These are phyloP conservation scores for Temnothorax unifasciatus DNA, from an alignment of 2,888 invertebrate genomes.

Conservation along the genomic window DNA sequence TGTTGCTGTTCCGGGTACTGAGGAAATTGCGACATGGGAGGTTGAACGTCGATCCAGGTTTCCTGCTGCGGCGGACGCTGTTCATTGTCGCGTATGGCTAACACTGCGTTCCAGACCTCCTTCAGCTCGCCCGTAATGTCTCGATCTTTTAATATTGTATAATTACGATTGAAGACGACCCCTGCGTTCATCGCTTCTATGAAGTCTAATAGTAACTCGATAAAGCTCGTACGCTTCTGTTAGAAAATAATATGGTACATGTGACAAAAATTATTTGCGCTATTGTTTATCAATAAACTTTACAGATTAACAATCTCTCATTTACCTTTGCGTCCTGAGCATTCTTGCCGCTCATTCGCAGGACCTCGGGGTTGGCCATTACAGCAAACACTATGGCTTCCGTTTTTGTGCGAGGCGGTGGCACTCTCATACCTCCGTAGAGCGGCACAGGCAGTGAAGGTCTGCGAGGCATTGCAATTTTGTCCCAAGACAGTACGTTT, in stretches of 20 bases:
- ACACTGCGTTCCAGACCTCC: constrained; percentile 92
- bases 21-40: constrained; percentile 79
- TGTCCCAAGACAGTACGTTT: constrained; percentile 92
- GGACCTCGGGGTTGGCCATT: constrained; percentile 91
- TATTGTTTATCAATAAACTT: background rate
- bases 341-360: constrained; percentile 90
- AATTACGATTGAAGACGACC: constrained; percentile 88
- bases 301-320: constrained; percentile 7
- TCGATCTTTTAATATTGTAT: constrained; percentile 89
- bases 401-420: constrained; percentile 88
- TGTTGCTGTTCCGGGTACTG: constrained; percentile 75
- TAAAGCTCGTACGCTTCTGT: constrained; percentile 90
- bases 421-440: constrained; percentile 91
- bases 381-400: constrained; percentile 91
- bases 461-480: constrained; percentile 90
- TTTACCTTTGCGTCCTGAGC: constrained; percentile 89
- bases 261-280: background rate
- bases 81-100: constrained; percentile 88
- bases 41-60: constrained; percentile 83
- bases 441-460: constrained; percentile 90
- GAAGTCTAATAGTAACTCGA: constrained; percentile 91
- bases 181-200: constrained; percentile 92
- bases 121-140: constrained; percentile 92
- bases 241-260: constrained; percentile 71
- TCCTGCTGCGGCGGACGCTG: constrained; percentile 85